Evolutionary conservation across 2,888 invertebrate genomes (phyloP).

Genomic region (Caenorhabditis afra): DNA sequence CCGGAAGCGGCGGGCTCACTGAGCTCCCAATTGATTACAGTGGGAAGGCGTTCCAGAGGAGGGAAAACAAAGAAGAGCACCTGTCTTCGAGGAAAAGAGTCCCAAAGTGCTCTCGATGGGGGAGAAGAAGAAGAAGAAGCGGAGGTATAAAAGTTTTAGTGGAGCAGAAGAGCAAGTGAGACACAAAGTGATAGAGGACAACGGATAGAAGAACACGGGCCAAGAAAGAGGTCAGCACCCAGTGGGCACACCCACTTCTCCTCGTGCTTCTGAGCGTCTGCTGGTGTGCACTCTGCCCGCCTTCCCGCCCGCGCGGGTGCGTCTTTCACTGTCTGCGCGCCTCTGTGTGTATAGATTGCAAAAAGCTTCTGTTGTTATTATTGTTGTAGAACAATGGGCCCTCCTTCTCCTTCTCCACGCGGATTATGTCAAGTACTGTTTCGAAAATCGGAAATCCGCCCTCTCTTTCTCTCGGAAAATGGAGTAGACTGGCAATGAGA

Average conservation of each 20-base stretch:
- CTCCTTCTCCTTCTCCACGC: conserved; percentile 35
- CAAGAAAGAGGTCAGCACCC: conserved; percentile 32
- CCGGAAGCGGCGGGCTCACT: too few relatives aligned
- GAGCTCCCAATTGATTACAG: too few relatives aligned
- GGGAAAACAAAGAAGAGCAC: too few relatives aligned
- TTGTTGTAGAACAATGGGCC: conserved; percentile 52
- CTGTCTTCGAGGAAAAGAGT: background rate
- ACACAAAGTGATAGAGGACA: conserved; percentile 46
- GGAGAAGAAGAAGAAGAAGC: background rate
- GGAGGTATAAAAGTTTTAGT: conserved; percentile 1
- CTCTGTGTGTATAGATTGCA: conserved; percentile 51
- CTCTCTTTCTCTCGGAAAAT: background rate
- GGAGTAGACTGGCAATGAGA: conserved; percentile 4
- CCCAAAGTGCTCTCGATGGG: background rate
- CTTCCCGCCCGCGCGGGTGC: conserved; percentile 34
- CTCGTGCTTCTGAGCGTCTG: conserved; percentile 46
- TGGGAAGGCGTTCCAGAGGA: too few relatives aligned
- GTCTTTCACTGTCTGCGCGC: conserved; percentile 5
- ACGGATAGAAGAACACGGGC: conserved; percentile 9
- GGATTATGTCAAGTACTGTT: conserved; percentile 59
- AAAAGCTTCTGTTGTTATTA: conserved; percentile 56
- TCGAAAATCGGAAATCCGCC: conserved; percentile 5
- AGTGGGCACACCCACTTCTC: conserved; percentile 21
- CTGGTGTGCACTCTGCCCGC: conserved; percentile 42
- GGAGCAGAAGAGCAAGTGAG: background rate